Base-by-base conservation (phyloP, 2,888 invertebrate genomes). In the Odontomyia ornata region DNA sequence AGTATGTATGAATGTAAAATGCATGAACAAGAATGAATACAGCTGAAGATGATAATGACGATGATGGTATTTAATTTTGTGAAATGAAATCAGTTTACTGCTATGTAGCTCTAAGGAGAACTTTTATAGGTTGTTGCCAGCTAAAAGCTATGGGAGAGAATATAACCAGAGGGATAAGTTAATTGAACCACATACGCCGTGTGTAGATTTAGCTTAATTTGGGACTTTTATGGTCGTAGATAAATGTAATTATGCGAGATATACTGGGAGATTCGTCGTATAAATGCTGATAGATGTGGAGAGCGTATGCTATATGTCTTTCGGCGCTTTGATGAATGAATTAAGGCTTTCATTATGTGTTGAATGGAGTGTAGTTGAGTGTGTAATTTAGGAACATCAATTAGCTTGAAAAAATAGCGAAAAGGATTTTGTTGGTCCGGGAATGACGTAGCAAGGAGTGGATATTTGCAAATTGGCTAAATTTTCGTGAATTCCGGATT, bases 41-140 rank as follows among this genome's bases (percentile, higher is more conserved):
- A 57, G 23, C 73, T 30, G 36, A 76, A 57, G 43, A 46, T 75
- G 75, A 69, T 72, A 56, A 30, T 69, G 76, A 69, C 52, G 56
- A 67, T 76, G 76, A 71, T 76, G 76, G 76, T 76, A 76, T 76
- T 76, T 76, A 76, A 76, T 76, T 76, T 76, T 69, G 30, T 69
- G 71, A 36, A 71, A 57, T 69, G 71, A 76, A 76, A 57, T 69
- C 36, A 69, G 67, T 69, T 69, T 76, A 28, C 56, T 67, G 75
- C 25, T 25, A 52, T 18, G 21, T 75, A 46, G 47, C 28, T 73
- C 11, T 21, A 52, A 27, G 52, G 57, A 57, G 15, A 30, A 60
- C 23, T 57, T 73, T 60, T 72, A 52, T 52, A 43, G 57, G 73
- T 47, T 30, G 69, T 47, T 69, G 23, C 27, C 36, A n/a, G 43